These are phyloP conservation scores for Pantala flavescens DNA, from an alignment of 1,140 invertebrate species.

Conservation along the genomic window DNA sequence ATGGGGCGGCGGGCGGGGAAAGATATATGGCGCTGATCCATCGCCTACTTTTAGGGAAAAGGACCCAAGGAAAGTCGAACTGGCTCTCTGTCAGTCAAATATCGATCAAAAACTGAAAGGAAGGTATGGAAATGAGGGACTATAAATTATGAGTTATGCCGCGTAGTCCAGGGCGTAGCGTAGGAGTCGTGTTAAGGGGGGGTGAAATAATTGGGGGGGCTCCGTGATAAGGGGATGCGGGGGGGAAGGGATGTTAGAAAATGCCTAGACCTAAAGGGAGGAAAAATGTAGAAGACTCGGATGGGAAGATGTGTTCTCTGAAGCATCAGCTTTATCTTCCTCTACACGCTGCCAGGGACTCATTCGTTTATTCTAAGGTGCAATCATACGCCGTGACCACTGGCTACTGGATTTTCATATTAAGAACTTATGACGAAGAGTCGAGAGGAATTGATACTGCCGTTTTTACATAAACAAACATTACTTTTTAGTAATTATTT, in stretches of 20 bases:
- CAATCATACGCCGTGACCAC: too few species aligned
- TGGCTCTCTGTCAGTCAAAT: neutral
- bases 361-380: too few species aligned
- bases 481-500: too few species aligned
- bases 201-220: neutral
- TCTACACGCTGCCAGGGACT: too few species aligned
- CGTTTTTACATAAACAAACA: too few species aligned
- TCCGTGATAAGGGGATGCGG: neutral
- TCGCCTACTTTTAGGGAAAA: neutral
- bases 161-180: neutral
- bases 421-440: too few species aligned
- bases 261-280: too few species aligned
- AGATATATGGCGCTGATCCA: neutral
- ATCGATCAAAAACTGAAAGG: constrained; percentile 6
- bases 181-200: neutral
- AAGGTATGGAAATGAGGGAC: neutral
- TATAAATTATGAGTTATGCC: constrained; percentile 2
- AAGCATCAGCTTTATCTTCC: too few species aligned
- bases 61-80: neutral
- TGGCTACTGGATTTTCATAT: too few species aligned
- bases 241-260: neutral
- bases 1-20: neutral
- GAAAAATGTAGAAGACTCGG: too few species aligned
- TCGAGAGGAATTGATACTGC: too few species aligned
- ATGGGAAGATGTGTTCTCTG: too few species aligned